A percentile compares a stretch with the other conserved stretches of the same genome.
Conservation (phyloP, 2,113 vertebrate genomes). For the Zingel zingel region DNA sequence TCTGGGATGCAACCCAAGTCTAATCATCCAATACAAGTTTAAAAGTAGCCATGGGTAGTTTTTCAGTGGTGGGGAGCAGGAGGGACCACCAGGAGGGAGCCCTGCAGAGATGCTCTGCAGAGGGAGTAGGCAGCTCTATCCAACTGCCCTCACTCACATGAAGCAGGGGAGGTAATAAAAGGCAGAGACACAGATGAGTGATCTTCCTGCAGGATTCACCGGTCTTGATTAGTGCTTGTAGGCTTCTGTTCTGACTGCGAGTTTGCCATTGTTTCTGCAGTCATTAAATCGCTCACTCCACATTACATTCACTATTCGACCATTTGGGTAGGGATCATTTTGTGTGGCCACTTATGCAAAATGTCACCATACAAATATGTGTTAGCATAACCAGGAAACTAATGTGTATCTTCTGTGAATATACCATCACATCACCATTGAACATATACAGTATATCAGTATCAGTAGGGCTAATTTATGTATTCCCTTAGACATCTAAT, state of each 20-base stretch:
- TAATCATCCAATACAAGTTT: constrained; percentile 80
- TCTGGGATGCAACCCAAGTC: constrained; percentile 80
- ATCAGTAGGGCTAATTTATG: not conserved
- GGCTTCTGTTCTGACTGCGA: constrained; percentile 25
- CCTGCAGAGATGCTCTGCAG: constrained; percentile 56
- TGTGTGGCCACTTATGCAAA: constrained; percentile 24
- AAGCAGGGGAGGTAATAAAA: constrained; percentile 66
- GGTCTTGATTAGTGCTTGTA: constrained; percentile 47
- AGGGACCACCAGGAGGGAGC: constrained; percentile 51
- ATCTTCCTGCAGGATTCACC: constrained; percentile 52
- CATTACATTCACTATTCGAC: constrained; percentile 16
- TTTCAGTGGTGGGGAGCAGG: constrained; percentile 45
- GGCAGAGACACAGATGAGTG: constrained; percentile 61
- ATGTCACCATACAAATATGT: constrained; percentile 59
- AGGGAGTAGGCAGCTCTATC: constrained; percentile 40
- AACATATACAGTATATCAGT: not conserved
- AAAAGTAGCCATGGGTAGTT: constrained; percentile 77
- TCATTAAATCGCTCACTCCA: constrained; percentile 38
- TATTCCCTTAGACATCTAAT: not conserved
- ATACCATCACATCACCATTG: not conserved
- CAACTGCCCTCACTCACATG: constrained; percentile 47
- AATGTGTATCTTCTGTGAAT: constrained; percentile 56
- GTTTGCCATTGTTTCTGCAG: constrained; percentile 40
- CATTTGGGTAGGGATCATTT: constrained; percentile 33
- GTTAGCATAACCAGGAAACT: constrained; percentile 47